Evolutionary conservation across 2,888 invertebrate genomes (phyloP).

Genomic region (Sinohyriopsis cumingii): DNA sequence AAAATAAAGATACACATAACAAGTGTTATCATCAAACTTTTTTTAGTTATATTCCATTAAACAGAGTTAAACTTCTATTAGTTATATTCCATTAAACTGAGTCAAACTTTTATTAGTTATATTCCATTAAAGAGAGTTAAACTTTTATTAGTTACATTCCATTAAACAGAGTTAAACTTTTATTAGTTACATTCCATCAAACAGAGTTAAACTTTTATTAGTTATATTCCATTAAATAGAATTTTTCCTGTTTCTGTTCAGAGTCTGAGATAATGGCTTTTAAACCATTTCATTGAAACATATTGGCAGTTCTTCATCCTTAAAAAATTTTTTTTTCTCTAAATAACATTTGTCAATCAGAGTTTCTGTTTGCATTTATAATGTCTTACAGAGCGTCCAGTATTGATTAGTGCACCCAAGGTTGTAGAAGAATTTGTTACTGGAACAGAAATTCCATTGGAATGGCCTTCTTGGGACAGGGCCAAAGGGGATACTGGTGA

Average conservation of each 20-base stretch:
- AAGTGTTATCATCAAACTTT: no score
- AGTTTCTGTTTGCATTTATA: no score
- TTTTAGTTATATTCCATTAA: no score
- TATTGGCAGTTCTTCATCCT: no score
- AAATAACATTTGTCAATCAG: no score
- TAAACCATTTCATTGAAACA: no score
- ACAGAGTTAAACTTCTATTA: neutral
- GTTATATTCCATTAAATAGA: neutral
- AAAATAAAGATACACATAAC: no score
- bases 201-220: neutral
- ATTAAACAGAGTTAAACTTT: neutral
- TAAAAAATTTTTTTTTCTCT: no score
- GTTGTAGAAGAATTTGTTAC: constrained; percentile 42
- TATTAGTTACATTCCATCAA: no score
- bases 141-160: no score
- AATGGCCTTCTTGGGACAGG: constrained; percentile 60
- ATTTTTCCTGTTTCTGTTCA: neutral
- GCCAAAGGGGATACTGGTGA: constrained; percentile 57
- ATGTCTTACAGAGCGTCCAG: constrained; percentile 48
- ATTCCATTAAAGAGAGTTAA: neutral
- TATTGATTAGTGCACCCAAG: constrained; percentile 48
- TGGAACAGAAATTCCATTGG: constrained; percentile 46
- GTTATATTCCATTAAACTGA: neutral
- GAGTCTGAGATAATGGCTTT: no score
- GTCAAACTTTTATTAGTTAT: no score